Evolutionary conservation across 2,113 vertebrate species (phyloP).

Genomic region (Phyllostomus hastatus): DNA sequence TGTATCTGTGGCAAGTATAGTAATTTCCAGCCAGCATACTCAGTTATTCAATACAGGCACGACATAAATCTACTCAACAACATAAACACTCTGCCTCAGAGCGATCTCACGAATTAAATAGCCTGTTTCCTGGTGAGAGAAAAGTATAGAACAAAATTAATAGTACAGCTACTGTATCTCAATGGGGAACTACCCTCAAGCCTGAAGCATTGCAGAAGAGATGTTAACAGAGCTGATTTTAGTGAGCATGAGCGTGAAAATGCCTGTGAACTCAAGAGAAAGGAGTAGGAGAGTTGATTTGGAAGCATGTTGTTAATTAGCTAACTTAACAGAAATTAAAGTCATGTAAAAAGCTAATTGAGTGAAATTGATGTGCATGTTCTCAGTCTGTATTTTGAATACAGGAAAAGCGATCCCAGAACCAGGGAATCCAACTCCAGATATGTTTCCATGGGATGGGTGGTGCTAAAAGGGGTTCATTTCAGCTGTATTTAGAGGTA

Average conservation of each 20-base stretch:
- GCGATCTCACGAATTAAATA: slow-evolving; percentile 62
- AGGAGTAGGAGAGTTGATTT: slow-evolving; percentile 36
- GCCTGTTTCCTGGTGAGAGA: slow-evolving; percentile 26
- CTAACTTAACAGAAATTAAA: slow-evolving; percentile 69
- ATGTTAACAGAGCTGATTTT: not conserved
- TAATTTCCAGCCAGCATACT: slow-evolving; percentile 36
- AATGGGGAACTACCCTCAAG: slow-evolving; percentile 43
- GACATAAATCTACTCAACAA: slow-evolving; percentile 53
- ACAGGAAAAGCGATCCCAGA: slow-evolving; percentile 1
- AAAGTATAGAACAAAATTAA: slow-evolving; percentile 64
- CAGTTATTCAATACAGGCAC: slow-evolving; percentile 20
- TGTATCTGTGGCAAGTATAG: slow-evolving; percentile 36
- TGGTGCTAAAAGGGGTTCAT: not conserved
- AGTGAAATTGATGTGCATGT: slow-evolving; percentile 61
- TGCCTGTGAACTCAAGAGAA: slow-evolving; percentile 48
- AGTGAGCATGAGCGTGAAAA: not conserved
- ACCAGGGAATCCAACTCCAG: not conserved
- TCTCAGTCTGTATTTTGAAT: slow-evolving; percentile 62
- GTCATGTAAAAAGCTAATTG: slow-evolving; percentile 71
- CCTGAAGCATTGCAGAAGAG: not conserved
- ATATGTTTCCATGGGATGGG: not conserved
- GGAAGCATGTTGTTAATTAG: slow-evolving; percentile 71
- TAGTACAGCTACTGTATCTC: slow-evolving; percentile 47
- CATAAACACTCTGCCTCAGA: slow-evolving; percentile 49
- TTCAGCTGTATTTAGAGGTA: slow-evolving; percentile 11